Base-by-base conservation (phyloP, 1,140 invertebrate genomes). In the Anoplophora glabripennis region DNA sequence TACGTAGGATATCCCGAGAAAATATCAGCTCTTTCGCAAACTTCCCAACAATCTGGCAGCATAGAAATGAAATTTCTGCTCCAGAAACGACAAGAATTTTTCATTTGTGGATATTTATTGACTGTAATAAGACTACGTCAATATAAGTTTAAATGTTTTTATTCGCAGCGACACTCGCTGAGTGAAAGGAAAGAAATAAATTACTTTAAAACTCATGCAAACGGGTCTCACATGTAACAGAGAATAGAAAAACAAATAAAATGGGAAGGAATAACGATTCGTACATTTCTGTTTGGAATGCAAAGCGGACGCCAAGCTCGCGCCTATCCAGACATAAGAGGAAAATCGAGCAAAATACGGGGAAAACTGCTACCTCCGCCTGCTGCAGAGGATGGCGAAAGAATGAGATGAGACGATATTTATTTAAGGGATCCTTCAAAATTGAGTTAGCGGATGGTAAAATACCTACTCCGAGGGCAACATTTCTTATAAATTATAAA, bases 161-260 rank as follows among this genome's bases (percentile, higher is more conserved):
- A 14, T 44, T 54, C 14, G 21, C 21, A 33, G 41, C 38, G 52
- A 47, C 28, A 47, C 12, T 34, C 7, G 45, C 21, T 56, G 28
- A 45, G 42, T 34, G 17, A 14, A 55, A 51, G 52, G 33, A 40
- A 57, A 37, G 48, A 57, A 40, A 61, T 61, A 57, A 61, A 57
- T 61, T 52, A 46, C 54, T 61, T 51, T 53, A 52, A 57, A 57
- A 53, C 47, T 57, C 10, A 46, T 42, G 38, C 54, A 54, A 57
- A 57, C 54, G 53, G 53, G 40, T 37, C 51, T 61, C 54, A 52
- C 44, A 61, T 57, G 53, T 57, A 57, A 57, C 53, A 17, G 46
- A 42, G 59, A 57, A 61, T 52, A 51, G 41, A 61, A 57, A 54
- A 61, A 61, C 59, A 57, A 61, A 61, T 61, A 61, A 61, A 61